A percentile compares a stretch with the other conserved stretches of the same genome.
Conservation (phyloP, 2,888 invertebrate species). For the Plebejus argus region DNA sequence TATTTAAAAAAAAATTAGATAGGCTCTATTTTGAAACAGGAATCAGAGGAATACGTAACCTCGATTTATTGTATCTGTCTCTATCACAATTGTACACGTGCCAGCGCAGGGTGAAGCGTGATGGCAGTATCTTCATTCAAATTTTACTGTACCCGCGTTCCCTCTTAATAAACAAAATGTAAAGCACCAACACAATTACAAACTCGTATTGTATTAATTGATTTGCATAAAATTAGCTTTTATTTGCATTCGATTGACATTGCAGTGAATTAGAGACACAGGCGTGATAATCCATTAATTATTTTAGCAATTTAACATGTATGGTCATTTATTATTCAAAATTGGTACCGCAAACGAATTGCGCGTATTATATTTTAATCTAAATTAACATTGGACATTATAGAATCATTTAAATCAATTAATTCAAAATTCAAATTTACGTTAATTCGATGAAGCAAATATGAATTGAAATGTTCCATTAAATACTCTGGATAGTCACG, state of each 20-base stretch:
- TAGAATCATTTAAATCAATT: constrained; percentile 31
- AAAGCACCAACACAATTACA: not conserved
- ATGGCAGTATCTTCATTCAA: too few relatives aligned
- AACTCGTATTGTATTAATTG: constrained; percentile 23
- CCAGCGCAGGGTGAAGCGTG: too few relatives aligned
- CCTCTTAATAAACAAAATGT: not conserved
- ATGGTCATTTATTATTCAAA: constrained; percentile 30
- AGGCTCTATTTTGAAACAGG: too few relatives aligned
- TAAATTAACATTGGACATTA: constrained; percentile 31
- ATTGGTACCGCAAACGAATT: constrained; percentile 27
- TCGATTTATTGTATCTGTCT: too few relatives aligned
- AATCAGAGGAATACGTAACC: too few relatives aligned
- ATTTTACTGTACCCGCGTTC: too few relatives aligned
- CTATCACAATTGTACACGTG: too few relatives aligned
- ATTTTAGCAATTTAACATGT: constrained; percentile 31
- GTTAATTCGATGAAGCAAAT: constrained; percentile 20
- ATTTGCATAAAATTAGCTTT: constrained; percentile 29
- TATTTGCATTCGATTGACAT: constrained; percentile 32
- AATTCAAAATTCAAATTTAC: constrained; percentile 25
- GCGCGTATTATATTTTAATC: constrained; percentile 26
- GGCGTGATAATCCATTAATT: constrained; percentile 31
- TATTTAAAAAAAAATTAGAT: too few relatives aligned
- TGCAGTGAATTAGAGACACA: constrained; percentile 25
- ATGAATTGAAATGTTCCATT: constrained; percentile 16
- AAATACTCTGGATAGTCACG: not conserved